Percentiles rank a stretch among this genome's conserved stretches.
These are phyloP conservation scores for Pyrgilauda ruficollis DNA, from an alignment of 2,113 vertebrate species.

Conservation along the genomic window DNA sequence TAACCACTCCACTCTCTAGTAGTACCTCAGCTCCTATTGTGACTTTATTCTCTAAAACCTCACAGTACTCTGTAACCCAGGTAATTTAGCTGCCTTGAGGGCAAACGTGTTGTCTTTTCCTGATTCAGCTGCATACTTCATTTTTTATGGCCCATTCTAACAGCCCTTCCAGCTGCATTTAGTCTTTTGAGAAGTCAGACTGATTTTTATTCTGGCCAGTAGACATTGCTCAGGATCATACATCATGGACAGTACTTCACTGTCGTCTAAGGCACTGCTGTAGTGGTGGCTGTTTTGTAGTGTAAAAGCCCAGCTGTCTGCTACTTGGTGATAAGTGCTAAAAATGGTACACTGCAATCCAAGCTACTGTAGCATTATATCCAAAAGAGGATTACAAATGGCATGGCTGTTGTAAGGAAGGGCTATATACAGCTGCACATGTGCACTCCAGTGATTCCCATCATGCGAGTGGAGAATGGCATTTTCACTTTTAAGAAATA, in stretches of 20 bases:
- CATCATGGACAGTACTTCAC: background rate
- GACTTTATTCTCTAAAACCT: background rate
- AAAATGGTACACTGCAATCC: background rate
- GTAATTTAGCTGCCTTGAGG: background rate
- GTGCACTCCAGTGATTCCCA: background rate
- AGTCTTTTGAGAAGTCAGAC: background rate
- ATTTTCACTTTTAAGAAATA: slow-evolving; percentile 32
- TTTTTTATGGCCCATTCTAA: background rate
- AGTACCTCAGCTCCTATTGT: background rate
- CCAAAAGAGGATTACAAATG: slow-evolving; percentile 10
- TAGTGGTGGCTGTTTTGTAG: background rate
- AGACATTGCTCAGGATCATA: background rate
- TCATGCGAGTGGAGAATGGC: background rate
- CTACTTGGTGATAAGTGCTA: slow-evolving; percentile 30
- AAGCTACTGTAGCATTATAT: background rate
- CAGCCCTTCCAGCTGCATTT: background rate
- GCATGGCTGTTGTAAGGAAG: background rate
- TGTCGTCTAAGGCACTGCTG: background rate
- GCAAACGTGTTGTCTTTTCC: background rate
- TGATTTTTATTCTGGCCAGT: slow-evolving; percentile 6
- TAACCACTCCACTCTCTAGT: background rate
- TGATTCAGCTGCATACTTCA: background rate
- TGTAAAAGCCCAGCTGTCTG: slow-evolving; percentile 25
- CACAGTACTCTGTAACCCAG: background rate
- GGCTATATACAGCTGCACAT: background rate